Evolutionary conservation across 2,113 vertebrate genomes (phyloP).

Genomic region (Marmota flaviventris): DNA sequence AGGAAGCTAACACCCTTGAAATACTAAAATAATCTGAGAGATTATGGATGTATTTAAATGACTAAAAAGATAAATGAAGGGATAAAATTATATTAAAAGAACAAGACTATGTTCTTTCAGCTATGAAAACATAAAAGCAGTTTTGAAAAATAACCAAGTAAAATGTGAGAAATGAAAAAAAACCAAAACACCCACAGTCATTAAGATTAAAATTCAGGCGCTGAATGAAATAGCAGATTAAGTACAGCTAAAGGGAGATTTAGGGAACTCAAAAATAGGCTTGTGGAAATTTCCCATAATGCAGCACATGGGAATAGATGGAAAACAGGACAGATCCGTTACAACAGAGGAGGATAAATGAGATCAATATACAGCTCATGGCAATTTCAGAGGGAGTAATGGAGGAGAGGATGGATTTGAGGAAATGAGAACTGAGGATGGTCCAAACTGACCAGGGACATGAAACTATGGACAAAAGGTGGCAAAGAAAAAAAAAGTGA

Average conservation of each 20-base stretch:
- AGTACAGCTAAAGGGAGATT: not conserved
- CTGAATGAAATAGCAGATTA: constrained; percentile 37
- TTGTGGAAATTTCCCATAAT: constrained; percentile 10
- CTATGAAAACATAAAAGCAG: not conserved
- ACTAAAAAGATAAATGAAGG: not conserved
- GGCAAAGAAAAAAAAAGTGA: too few species aligned
- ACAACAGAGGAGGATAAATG: not conserved
- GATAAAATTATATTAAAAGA: not conserved
- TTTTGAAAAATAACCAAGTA: constrained; percentile 1
- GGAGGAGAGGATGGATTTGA: not conserved
- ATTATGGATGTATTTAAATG: not conserved
- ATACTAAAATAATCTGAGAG: not conserved
- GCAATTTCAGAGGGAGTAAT: constrained; percentile 2
- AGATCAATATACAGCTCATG: not conserved
- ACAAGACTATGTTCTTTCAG: not conserved
- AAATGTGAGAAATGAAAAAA: not conserved
- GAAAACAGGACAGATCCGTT: not conserved
- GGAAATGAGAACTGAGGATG: not conserved
- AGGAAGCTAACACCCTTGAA: not conserved
- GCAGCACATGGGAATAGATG: not conserved
- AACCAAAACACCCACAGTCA: not conserved
- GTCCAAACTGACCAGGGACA: not conserved
- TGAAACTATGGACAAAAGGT: not conserved
- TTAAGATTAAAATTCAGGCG: constrained; percentile 36
- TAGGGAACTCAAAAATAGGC: not conserved